Base-by-base conservation (phyloP, 2,113 vertebrate genomes). In the Scartelaos histophorus region DNA sequence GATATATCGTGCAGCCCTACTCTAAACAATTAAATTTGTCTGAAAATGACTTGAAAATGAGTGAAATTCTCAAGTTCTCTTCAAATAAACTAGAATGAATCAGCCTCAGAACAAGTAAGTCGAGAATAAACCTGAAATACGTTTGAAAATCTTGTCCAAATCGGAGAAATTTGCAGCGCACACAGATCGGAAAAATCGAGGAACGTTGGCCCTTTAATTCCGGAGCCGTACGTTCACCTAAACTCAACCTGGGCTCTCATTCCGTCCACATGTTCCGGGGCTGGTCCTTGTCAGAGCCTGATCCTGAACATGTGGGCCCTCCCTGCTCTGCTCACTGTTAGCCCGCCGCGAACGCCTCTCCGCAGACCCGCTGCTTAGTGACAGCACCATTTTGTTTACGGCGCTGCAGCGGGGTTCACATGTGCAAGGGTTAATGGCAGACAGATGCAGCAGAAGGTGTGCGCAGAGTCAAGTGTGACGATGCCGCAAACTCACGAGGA, bases 301-400 rank as follows among this genome's bases (percentile, higher is more conserved):
- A 91, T 68, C 49, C 15, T 88, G 73, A 92, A 74, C 90, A 90
- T 90, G 79, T 1, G 21, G 54, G 65, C 72, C 84, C 81, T 46
- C 81, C 70, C 65, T 9, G 79, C 80, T 89, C 91, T 92, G 90
- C 60, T 89, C 84, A 85, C 81, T 82, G 90, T 92, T 90, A 92
- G 64, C 77, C 34, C 1, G 34, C 85, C 73, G 85, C 84, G 21
- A 15, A 82, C 87, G 56, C 88, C 56, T 49, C 64, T 67, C 69
- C n/a, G 38, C 13, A 64, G 54, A 69, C 5, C 5, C 19, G 51
- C 56, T 15, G 21, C 75, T 76, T 70, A 74, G 80, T 84, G 84
- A 86, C 79, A 83, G 74, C 74, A 67, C 73, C 74, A 69, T 85
- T 73, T 85, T 91, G 89, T 92, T 93, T 91, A 89, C 88, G 70